Evolutionary conservation across 2,113 vertebrate genomes (phyloP).

Genomic region (Pachycephala philippinensis): DNA sequence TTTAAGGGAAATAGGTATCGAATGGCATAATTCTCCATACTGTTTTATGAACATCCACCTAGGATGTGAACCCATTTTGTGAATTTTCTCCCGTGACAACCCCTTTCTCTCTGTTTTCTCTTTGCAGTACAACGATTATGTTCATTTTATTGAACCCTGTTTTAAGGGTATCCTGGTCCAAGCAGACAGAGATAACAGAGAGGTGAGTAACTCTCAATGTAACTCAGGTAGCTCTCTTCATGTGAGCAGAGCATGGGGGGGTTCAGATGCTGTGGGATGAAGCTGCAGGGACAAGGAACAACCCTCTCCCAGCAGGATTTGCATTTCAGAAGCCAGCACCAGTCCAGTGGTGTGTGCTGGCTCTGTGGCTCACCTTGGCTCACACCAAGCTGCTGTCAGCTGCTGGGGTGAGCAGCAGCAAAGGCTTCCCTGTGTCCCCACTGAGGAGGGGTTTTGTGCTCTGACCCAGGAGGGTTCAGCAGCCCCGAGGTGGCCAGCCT

Average conservation of each 20-base stretch:
- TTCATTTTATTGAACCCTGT: conserved; percentile 92
- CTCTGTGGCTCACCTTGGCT: neutral
- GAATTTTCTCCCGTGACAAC: neutral
- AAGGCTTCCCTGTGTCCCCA: neutral
- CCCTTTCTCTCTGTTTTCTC: neutral
- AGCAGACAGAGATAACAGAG: conserved; percentile 92
- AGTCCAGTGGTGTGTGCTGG: neutral
- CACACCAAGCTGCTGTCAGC: neutral
- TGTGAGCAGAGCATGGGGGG: rapidly evolving
- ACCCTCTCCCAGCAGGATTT: neutral
- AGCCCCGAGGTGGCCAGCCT: neutral
- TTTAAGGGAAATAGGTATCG: neutral
- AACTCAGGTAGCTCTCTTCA: neutral
- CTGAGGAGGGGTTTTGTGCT: neutral
- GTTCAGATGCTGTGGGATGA: neutral
- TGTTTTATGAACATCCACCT: neutral
- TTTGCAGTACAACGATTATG: conserved; percentile 89
- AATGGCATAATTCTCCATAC: neutral
- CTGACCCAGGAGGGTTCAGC: neutral
- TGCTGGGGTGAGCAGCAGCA: neutral
- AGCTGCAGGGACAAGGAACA: neutral
- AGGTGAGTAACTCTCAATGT: conserved; percentile 73
- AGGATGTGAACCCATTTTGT: neutral
- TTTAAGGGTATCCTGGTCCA: conserved; percentile 93
- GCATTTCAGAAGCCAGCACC: neutral